Evolutionary conservation across 2,888 invertebrate genomes (phyloP).

Genomic region (Acleris literana): DNA sequence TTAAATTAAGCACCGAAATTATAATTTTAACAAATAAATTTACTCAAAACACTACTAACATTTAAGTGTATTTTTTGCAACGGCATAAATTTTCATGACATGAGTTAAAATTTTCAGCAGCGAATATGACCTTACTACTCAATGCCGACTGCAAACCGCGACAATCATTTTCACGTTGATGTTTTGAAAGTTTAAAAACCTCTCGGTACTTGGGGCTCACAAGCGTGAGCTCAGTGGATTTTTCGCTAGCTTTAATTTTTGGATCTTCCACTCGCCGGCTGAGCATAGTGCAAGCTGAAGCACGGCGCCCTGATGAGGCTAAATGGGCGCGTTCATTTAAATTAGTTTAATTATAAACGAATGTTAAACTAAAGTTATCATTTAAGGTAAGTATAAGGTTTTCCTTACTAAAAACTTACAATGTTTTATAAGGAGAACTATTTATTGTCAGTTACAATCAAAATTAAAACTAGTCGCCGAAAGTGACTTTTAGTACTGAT

Average conservation of each 20-base stretch:
- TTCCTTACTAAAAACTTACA: no score
- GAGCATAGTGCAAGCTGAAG: neutral
- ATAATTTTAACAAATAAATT: no score
- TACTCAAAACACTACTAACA: no score
- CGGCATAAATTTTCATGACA: conserved; percentile 1
- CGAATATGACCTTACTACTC: conserved; percentile 4
- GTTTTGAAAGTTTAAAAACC: conserved; percentile 14
- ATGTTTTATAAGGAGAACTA: no score
- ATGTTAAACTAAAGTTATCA: neutral
- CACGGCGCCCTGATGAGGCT: neutral
- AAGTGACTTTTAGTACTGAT: no score
- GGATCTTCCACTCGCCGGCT: neutral
- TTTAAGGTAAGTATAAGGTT: no score
- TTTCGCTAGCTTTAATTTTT: conserved; percentile 9
- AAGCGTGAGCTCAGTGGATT: conserved; percentile 4
- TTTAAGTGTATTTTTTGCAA: neutral
- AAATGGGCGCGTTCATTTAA: neutral
- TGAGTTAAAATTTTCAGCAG: neutral
- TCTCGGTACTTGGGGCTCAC: conserved; percentile 1
- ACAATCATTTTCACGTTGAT: conserved; percentile 6
- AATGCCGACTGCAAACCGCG: neutral
- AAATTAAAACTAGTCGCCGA: no score
- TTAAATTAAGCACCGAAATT: no score
- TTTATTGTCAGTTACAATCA: no score
- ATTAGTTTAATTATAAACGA: neutral